phyloP scores from a whole-genome alignment of 1,140 invertebrate species.

The Bilobella aurantiaca region DNA sequence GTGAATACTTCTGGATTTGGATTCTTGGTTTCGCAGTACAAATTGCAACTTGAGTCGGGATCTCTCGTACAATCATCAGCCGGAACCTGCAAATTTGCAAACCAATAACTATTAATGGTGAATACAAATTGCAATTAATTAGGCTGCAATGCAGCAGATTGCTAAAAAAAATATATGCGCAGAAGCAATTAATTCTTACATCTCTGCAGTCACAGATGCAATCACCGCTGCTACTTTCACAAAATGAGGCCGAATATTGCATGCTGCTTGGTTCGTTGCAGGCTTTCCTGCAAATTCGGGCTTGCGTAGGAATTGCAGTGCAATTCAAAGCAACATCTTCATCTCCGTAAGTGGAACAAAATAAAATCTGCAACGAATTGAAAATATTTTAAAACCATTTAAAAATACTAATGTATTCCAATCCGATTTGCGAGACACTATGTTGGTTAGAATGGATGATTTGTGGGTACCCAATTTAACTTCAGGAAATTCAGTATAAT shows the following conservation, averaged over 20 bases:
- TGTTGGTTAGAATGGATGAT: too few species aligned
- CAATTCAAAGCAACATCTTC: neutral
- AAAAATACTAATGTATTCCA: too few species aligned
- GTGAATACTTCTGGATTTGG: slow-evolving; percentile 31
- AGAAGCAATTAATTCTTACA: too few species aligned
- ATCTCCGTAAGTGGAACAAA: too few species aligned
- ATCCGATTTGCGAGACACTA: too few species aligned
- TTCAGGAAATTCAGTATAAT: too few species aligned
- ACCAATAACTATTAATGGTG: neutral
- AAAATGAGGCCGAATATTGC: slow-evolving; percentile 26
- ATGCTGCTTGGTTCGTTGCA: slow-evolving; percentile 17
- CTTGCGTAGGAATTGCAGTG: slow-evolving; percentile 6
- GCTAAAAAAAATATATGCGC: too few species aligned
- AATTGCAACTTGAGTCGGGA: slow-evolving; percentile 28
- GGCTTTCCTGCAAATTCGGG: slow-evolving; percentile 15
- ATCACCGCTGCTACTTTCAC: slow-evolving; percentile 19
- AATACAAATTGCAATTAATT: neutral
- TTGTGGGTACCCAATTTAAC: too few species aligned
- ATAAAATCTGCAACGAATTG: too few species aligned
- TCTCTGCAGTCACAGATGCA: slow-evolving; percentile 33
- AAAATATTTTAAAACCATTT: too few species aligned
- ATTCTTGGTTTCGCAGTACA: slow-evolving; percentile 27
- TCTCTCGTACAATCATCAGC: slow-evolving; percentile 12
- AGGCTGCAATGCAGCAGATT: neutral
- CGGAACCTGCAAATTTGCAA: slow-evolving; percentile 8